phyloP scores from a whole-genome alignment of 1,140 invertebrate species.

The Caenorhabditis briggsae region DNA sequence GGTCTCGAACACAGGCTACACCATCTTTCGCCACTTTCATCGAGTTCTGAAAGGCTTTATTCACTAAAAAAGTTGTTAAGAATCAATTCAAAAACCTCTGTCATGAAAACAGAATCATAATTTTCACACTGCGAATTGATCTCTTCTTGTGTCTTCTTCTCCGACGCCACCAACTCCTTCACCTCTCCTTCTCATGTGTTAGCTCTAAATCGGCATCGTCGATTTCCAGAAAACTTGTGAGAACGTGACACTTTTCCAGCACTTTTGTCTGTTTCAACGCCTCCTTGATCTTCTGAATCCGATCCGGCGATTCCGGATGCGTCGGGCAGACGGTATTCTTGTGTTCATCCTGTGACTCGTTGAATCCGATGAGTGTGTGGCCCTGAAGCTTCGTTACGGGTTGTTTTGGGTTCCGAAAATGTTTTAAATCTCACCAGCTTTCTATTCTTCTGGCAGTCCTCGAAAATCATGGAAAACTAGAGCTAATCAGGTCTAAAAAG shows the following conservation, averaged over 20 bases:
- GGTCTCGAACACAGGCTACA: conserved; percentile 47
- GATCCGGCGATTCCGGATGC: conserved; percentile 33
- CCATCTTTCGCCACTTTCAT: conserved; percentile 38
- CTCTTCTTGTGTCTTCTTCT: conserved; percentile 47
- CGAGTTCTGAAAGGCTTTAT: conserved; percentile 42
- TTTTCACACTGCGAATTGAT: conserved; percentile 18
- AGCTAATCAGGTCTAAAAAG: not conserved
- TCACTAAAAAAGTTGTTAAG: too few relatives aligned
- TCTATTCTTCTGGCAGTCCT: conserved; percentile 5
- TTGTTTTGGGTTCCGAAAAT: not conserved
- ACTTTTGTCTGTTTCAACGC: not conserved
- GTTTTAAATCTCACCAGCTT: not conserved
- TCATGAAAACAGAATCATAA: conserved; percentile 56
- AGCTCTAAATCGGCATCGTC: conserved; percentile 54
- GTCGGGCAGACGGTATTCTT: conserved; percentile 15
- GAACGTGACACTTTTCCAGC: not conserved
- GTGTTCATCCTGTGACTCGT: conserved; percentile 21
- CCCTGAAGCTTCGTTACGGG: not conserved
- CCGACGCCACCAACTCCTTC: not conserved
- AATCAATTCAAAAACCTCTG: conserved; percentile 10
- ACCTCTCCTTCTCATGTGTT: conserved; percentile 21
- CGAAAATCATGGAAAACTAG: conserved; percentile 45
- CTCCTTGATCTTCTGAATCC: conserved; percentile 28
- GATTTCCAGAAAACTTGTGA: conserved; percentile 28
- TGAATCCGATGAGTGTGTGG: conserved; percentile 48